Evolutionary conservation across 2,113 vertebrate genomes (phyloP).

Genomic region (Grammomys dolichurus): DNA sequence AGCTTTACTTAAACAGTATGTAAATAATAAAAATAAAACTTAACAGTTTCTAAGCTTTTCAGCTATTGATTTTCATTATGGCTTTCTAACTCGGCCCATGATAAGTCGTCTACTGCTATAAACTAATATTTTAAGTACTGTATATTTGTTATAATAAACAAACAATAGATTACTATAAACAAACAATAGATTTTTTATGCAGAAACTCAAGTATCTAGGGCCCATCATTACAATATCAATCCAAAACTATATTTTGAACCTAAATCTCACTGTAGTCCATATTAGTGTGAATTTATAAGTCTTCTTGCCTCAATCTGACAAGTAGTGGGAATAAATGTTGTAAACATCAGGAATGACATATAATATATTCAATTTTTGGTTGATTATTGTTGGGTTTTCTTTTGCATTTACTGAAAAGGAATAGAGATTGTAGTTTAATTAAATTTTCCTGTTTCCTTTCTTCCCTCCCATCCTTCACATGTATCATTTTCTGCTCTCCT

Average conservation of each 20-base stretch:
- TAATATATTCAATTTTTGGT: neutral
- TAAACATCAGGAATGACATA: neutral
- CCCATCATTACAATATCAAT: neutral
- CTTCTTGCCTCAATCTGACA: neutral
- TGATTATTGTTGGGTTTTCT: neutral
- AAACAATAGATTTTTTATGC: neutral
- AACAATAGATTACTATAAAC: neutral
- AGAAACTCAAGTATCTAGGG: neutral
- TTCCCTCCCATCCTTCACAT: neutral
- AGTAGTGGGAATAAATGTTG: too few relatives aligned
- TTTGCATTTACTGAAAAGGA: neutral
- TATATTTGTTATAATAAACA: neutral
- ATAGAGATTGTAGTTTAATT: neutral
- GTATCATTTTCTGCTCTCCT: neutral
- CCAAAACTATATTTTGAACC: neutral
- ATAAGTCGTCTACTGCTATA: neutral
- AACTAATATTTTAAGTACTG: neutral
- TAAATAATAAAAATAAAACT: neutral
- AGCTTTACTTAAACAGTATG: neutral
- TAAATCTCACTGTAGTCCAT: neutral
- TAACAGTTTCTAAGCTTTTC: too few relatives aligned
- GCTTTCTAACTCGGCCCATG: rapidly evolving
- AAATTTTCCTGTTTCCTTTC: neutral
- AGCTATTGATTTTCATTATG: neutral
- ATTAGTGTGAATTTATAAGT: neutral